Conservation (phyloP, 2,113 vertebrate species). For the Anolis carolinensis region DNA sequence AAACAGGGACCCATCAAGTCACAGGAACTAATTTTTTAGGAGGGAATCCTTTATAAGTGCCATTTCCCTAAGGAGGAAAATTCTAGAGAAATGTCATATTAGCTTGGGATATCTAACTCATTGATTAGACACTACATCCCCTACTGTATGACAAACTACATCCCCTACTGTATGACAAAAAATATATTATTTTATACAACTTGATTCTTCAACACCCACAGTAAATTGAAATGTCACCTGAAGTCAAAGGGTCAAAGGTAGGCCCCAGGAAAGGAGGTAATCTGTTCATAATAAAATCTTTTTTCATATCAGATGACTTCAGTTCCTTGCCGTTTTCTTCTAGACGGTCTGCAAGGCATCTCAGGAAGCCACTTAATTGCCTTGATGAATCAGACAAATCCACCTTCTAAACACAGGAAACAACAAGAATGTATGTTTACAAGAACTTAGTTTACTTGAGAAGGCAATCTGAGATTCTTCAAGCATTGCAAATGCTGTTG, state of each 20-base stretch:
- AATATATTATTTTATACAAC: not conserved
- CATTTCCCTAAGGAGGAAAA: not conserved
- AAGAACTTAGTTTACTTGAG: constrained; percentile 8
- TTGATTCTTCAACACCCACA: not conserved
- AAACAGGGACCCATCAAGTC: not conserved
- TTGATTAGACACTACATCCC: not conserved
- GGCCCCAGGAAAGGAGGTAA: constrained; percentile 79
- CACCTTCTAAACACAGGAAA: constrained; percentile 71
- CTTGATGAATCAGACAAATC: constrained; percentile 46
- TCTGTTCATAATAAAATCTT: constrained; percentile 85
- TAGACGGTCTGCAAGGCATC: constrained; percentile 78
- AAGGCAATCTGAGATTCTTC: not conserved
- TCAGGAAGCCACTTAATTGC: constrained; percentile 76
- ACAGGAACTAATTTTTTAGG: not conserved
- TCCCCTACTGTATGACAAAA: no score
- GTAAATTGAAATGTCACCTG: constrained; percentile 67
- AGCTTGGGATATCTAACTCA: not conserved
- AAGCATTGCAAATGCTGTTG: not conserved
- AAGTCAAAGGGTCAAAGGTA: constrained; percentile 57
- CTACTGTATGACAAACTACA: no score
- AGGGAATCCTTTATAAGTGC: not conserved
- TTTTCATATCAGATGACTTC: constrained; percentile 84
- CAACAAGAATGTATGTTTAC: not conserved
- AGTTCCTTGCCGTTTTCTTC: constrained; percentile 76
- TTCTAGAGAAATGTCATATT: not conserved